phyloP scores from a whole-genome alignment of 2,113 vertebrate species.

The Emydocephalus ijimae region DNA sequence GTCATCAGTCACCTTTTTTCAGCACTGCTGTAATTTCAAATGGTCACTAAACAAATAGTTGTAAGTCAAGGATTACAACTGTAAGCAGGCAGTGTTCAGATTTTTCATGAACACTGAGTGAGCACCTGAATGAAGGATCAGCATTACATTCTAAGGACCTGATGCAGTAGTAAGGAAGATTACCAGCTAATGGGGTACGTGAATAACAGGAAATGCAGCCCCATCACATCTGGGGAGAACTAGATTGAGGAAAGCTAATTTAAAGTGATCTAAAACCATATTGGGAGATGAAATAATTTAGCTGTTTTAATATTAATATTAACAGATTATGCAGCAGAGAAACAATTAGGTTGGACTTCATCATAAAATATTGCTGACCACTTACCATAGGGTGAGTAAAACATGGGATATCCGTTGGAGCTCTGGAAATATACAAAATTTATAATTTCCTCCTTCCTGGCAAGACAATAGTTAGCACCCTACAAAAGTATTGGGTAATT shows the following conservation, averaged over 20 bases:
- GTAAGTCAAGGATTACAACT: neutral
- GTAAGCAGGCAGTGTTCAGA: neutral
- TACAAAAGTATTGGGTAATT: conserved; percentile 36
- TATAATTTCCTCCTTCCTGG: conserved; percentile 67
- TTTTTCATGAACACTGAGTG: neutral
- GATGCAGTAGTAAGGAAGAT: neutral
- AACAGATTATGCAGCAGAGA: neutral
- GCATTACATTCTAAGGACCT: neutral
- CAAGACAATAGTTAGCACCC: conserved; percentile 57
- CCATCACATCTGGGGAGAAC: neutral
- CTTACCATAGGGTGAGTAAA: conserved; percentile 39
- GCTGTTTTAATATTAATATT: neutral
- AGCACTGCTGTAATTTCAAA: neutral
- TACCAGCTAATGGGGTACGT: neutral
- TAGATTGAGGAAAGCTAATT: neutral
- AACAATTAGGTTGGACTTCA: neutral
- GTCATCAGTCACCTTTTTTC: neutral
- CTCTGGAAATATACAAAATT: conserved; percentile 56
- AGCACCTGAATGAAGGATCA: neutral
- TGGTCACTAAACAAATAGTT: neutral
- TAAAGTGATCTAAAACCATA: neutral
- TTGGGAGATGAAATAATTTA: neutral
- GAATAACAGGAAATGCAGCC: neutral
- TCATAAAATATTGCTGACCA: neutral
- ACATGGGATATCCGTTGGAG: conserved; percentile 25